Conservation (phyloP, 2,888 invertebrate species). For the Carcina quercana region DNA sequence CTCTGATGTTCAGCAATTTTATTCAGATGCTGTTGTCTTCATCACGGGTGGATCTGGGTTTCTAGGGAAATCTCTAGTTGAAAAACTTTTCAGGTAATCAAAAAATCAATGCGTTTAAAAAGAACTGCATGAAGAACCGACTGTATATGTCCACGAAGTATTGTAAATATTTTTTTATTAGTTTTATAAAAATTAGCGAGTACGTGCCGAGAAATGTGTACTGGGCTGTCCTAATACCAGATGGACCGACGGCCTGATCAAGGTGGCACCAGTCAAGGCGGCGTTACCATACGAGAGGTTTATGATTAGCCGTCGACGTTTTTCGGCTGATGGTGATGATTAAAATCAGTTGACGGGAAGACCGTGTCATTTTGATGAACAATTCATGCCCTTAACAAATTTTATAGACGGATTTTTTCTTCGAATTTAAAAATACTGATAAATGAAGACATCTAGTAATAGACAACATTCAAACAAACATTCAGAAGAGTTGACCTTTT, state of each 20-base stretch:
- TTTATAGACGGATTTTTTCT: not conserved
- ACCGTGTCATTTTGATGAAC: too few species aligned
- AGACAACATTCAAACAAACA: too few species aligned
- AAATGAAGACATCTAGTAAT: too few species aligned
- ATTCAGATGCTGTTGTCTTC: conserved; percentile 61
- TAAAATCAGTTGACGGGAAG: too few species aligned
- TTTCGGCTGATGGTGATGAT: too few species aligned
- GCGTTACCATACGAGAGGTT: not conserved
- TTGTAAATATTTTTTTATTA: not conserved
- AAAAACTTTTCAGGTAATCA: conserved; percentile 77
- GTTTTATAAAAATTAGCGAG: too few species aligned
- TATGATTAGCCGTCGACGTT: too few species aligned
- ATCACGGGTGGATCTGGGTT: conserved; percentile 94
- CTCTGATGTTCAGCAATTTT: conserved; percentile 28
- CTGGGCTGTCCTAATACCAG: too few species aligned
- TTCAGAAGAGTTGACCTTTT: not conserved
- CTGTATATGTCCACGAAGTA: not conserved
- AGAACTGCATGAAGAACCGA: not conserved
- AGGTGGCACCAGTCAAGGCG: too few species aligned
- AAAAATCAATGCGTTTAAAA: not conserved
- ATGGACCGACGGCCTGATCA: too few species aligned
- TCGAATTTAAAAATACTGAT: not conserved
- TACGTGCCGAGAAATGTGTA: not conserved
- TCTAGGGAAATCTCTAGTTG: conserved; percentile 91
- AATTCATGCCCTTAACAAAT: not conserved